phyloP scores from a whole-genome alignment of 2,888 invertebrate species.

The Melipona bicolor region DNA sequence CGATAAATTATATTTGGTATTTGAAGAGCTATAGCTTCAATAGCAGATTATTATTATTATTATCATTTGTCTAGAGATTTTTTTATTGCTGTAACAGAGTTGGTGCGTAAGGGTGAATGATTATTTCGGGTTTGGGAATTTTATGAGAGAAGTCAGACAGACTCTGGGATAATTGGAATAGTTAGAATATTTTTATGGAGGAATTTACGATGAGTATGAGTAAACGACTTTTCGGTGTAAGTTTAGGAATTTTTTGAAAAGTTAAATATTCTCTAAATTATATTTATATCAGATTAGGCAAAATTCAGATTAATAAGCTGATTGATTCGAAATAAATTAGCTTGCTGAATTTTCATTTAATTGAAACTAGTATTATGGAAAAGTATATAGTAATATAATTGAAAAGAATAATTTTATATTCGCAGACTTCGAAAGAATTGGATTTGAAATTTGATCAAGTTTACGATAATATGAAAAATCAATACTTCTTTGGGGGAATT shows the following conservation, averaged over 20 bases:
- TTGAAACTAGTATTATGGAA: neutral
- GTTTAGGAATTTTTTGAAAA: neutral
- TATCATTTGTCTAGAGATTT: neutral
- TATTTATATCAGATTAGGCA: neutral
- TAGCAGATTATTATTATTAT: too few relatives aligned
- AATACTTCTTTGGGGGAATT: too few relatives aligned
- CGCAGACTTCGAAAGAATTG: too few relatives aligned
- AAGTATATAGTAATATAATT: too few relatives aligned
- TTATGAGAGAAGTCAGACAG: too few relatives aligned
- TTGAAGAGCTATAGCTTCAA: too few relatives aligned
- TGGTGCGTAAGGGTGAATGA: neutral
- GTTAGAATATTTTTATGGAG: neutral
- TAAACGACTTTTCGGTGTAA: neutral
- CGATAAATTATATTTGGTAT: too few relatives aligned
- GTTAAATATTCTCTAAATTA: neutral
- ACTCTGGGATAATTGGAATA: neutral
- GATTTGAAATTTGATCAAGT: too few relatives aligned
- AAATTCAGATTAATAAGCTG: neutral
- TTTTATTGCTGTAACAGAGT: neutral
- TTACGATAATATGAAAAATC: too few relatives aligned
- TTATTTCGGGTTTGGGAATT: neutral
- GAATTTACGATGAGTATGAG: too few relatives aligned
- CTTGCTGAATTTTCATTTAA: neutral
- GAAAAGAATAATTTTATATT: too few relatives aligned
- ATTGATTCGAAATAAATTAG: too few relatives aligned